Conservation (phyloP, 1,140 invertebrate genomes). For the Cheumatopsyche charites region DNA sequence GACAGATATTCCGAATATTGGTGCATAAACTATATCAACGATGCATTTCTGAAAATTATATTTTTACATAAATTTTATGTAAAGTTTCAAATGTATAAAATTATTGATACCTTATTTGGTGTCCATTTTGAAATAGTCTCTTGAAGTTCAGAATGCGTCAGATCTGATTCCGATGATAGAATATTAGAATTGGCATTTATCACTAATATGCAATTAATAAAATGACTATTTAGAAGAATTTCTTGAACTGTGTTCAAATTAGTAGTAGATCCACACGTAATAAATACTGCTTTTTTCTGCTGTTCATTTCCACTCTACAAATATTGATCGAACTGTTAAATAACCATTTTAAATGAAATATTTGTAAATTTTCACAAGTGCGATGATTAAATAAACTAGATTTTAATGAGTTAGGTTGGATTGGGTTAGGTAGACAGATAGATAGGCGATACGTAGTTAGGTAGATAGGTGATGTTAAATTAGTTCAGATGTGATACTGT, state of each 20-base stretch:
- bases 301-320: slow-evolving; percentile 54
- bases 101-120: slow-evolving; percentile 52
- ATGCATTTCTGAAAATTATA: slow-evolving; percentile 63
- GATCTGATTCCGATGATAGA: slow-evolving; percentile 53
- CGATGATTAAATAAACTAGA: too few species aligned
- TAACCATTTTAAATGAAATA: too few species aligned
- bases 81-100: too few species aligned
- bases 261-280: slow-evolving; percentile 60
- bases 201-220: slow-evolving; percentile 66
- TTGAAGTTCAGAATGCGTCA: slow-evolving; percentile 52
- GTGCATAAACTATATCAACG: slow-evolving; percentile 67
- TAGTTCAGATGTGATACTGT: too few species aligned
- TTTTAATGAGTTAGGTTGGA: too few species aligned
- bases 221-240: slow-evolving; percentile 62
- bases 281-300: slow-evolving; percentile 65
- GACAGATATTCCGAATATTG: slow-evolving; percentile 66
- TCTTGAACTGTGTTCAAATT: slow-evolving; percentile 61
- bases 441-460: too few species aligned
- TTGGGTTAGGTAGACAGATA: too few species aligned
- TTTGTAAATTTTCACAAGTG: too few species aligned
- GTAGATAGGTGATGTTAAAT: too few species aligned
- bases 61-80: too few species aligned
- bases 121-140: slow-evolving; percentile 54
- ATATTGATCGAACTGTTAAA: too few species aligned
- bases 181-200: slow-evolving; percentile 55